Percentiles rank a stretch among this genome's conserved stretches.
Conservation (phyloP, 2,113 vertebrate genomes). For the Sylvietta virens region DNA sequence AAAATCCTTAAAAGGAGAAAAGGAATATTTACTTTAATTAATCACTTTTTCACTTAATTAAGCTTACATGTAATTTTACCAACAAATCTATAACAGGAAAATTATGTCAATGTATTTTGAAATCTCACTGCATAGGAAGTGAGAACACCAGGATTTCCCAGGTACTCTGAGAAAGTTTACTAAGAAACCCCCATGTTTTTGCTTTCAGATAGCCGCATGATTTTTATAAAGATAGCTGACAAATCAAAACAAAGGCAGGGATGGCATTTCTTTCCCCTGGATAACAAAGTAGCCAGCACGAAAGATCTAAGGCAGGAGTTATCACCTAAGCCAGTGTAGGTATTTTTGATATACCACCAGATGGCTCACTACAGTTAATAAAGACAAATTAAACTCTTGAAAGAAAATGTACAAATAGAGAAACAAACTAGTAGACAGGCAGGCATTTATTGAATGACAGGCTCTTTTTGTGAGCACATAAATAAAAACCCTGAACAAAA, state of each 20-base stretch:
- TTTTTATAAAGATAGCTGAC: background rate
- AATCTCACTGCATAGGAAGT: background rate
- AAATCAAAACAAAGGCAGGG: background rate
- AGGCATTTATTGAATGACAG: background rate
- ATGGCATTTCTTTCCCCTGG: background rate
- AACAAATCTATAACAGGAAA: background rate
- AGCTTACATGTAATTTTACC: background rate
- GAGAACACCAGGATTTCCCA: background rate
- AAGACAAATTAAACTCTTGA: background rate
- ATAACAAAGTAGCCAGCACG: background rate
- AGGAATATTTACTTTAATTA: background rate
- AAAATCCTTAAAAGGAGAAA: constrained; percentile 70
- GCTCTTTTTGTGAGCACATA: background rate
- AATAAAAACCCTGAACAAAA: background rate
- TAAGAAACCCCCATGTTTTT: background rate
- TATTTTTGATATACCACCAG: constrained; percentile 12
- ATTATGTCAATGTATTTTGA: background rate
- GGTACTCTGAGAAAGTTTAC: background rate
- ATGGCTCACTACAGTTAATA: background rate
- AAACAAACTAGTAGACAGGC: background rate
- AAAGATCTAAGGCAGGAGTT: background rate
- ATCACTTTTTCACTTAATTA: background rate
- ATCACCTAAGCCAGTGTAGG: background rate
- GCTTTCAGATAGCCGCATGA: background rate
- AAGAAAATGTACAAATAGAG: background rate